phyloP scores from a whole-genome alignment of 2,113 vertebrate genomes.

The Junco hyemalis region DNA sequence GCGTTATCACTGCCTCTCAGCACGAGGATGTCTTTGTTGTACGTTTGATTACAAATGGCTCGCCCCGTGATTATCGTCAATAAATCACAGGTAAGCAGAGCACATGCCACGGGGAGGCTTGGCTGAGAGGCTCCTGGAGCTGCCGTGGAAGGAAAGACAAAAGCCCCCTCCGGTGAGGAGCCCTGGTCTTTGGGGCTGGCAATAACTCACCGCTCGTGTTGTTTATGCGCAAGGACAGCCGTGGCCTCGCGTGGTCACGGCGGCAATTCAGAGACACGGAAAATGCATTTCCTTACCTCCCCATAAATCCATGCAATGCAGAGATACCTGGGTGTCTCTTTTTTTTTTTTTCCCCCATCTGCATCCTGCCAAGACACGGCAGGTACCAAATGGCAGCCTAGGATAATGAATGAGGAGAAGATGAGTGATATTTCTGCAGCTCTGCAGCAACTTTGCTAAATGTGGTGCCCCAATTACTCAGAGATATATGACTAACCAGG shows the following conservation, averaged over 20 bases:
- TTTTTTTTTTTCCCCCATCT: background rate
- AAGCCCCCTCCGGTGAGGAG: background rate
- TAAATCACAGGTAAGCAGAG: slow-evolving; percentile 80
- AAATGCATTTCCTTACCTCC: slow-evolving; percentile 28
- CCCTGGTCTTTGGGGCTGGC: background rate
- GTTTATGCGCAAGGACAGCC: slow-evolving; percentile 15
- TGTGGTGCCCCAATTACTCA: fast-evolving
- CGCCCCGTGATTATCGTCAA: slow-evolving; percentile 74
- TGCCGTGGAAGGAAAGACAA: slow-evolving; percentile 35
- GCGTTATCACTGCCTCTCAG: slow-evolving; percentile 83
- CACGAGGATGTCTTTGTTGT: slow-evolving; percentile 76
- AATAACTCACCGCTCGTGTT: background rate
- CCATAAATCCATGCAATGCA: slow-evolving; percentile 33
- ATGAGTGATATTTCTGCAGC: background rate
- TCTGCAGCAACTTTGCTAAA: background rate
- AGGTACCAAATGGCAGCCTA: background rate
- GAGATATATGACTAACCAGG: background rate
- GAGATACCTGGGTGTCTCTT: background rate
- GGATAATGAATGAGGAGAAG: background rate
- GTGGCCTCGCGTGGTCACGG: background rate
- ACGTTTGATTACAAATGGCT: slow-evolving; percentile 81
- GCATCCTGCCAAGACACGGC: background rate
- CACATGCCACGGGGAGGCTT: slow-evolving; percentile 34
- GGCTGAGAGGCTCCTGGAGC: slow-evolving; percentile 40
- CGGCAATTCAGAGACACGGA: background rate